phyloP scores from a whole-genome alignment of 2,113 vertebrate genomes.

The Anolis sagrei region DNA sequence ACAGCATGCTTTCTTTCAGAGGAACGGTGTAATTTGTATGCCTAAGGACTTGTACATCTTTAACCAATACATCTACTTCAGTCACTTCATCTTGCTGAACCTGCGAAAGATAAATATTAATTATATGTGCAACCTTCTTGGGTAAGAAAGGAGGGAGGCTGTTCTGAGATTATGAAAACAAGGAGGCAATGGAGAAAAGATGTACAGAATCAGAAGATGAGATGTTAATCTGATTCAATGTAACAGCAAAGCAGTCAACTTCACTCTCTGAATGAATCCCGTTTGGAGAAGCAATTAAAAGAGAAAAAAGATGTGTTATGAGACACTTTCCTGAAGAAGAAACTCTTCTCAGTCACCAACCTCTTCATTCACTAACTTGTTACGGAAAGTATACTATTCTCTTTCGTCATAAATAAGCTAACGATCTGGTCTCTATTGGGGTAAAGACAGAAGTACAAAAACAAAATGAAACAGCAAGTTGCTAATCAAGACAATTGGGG shows the following conservation, averaged over 20 bases:
- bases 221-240: not conserved
- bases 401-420: not conserved
- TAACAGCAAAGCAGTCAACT: not conserved
- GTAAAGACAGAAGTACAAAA: not conserved
- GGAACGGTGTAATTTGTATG: slow-evolving; percentile 85
- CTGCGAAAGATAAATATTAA: slow-evolving; percentile 70
- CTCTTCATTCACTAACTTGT: not conserved
- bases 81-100: slow-evolving; percentile 89
- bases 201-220: not conserved
- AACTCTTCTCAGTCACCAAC: not conserved
- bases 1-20: slow-evolving; percentile 88
- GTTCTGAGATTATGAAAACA: not conserved
- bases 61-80: slow-evolving; percentile 90
- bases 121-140: not conserved
- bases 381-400: not conserved
- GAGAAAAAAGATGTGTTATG: not conserved
- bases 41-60: slow-evolving; percentile 82
- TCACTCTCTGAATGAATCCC: no score
- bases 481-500: no score
- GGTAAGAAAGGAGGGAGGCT: not conserved
- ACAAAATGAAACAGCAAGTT: not conserved
- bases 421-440: not conserved
- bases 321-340: not conserved
- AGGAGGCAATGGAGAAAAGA: not conserved
- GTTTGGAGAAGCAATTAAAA: not conserved